Base-by-base conservation (phyloP, 2,797 vertebrate genomes). In the Tolypeutes matacus region DNA sequence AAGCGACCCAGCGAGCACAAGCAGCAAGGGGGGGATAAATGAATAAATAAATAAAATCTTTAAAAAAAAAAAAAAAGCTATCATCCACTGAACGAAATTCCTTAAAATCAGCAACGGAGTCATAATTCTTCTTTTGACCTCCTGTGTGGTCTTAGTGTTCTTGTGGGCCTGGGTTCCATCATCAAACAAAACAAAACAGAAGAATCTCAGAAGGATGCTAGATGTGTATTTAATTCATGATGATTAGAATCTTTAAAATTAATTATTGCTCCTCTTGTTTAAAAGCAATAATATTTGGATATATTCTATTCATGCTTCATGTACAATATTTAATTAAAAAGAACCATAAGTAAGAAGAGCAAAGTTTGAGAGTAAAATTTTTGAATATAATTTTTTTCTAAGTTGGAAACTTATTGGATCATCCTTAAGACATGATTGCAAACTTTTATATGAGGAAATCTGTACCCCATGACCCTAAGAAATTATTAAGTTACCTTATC, bases 401-500 rank as follows among this genome's bases (percentile, higher is more conserved):
- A 92, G 70, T 29, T 88, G 85, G 15, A 49, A 93, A 73, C 13
- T 76, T 58, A 2, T 51, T 60, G 82, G 58, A 46, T 94, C 25
- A 15, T 84, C 18, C 58, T 51, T 82, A 88, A 96, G 75, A 72
- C 23, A 14, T 58, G 42, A 92, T 49, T 58, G 70, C 15, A 86
- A 65, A 60, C 56, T 65, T 39, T 65, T 77, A 4, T 56, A 31
- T 67, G 46, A 83, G 42, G n/a, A 91, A 96, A 83, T 67, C 51
- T 90, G 9, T 86, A 90, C 18, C 18, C 27, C 56, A 31, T 70
- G 64, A 51, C 53, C 75, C 72, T 78, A 64, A 87, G 62, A 81
- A 93, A 88, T 94, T 86, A 88, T 94, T 94, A 93, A 87, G 25
- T 58, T 73, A 21, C 36, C 31, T 92, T 86, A 86, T 91, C 86